These are phyloP conservation scores for Chrysotoxum bicinctum DNA, from an alignment of 2,888 invertebrate genomes.

Conservation along the genomic window DNA sequence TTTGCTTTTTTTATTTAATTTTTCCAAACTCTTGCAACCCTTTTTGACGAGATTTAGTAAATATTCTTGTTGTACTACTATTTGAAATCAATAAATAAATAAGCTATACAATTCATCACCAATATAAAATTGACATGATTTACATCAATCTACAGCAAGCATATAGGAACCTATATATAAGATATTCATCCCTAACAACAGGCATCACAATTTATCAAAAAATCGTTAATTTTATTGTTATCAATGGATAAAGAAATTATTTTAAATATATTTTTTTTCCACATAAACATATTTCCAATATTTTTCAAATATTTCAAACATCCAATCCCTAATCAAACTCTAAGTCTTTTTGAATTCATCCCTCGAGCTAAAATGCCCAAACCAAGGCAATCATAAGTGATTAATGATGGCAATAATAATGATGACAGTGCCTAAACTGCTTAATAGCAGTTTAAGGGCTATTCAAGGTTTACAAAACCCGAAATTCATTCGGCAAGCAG, in stretches of 20 bases:
- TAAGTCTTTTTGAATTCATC: neutral
- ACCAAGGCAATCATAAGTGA: slow-evolving; percentile 62
- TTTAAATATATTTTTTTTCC: neutral
- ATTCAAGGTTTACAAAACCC: slow-evolving; percentile 20
- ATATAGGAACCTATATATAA: no score
- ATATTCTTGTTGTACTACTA: no score
- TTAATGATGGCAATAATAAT: slow-evolving; percentile 66
- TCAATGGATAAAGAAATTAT: neutral
- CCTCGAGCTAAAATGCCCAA: neutral
- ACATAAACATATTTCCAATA: slow-evolving; percentile 11
- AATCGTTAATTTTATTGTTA: neutral
- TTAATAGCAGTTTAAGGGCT: slow-evolving; percentile 60
- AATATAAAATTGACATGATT: no score
- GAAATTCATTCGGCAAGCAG: slow-evolving; percentile 30
- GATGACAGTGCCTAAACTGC: slow-evolving; percentile 62
- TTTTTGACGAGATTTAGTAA: no score
- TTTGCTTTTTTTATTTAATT: no score
- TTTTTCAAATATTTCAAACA: slow-evolving; percentile 25
- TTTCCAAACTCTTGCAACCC: no score
- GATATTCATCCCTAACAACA: neutral
- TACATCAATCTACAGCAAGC: no score
- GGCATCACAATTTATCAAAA: neutral
- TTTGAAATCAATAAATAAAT: no score
- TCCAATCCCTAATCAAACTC: neutral
- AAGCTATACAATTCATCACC: no score